Base-by-base conservation (phyloP, 2,888 invertebrate species). In the Herminia tarsipennalis region DNA sequence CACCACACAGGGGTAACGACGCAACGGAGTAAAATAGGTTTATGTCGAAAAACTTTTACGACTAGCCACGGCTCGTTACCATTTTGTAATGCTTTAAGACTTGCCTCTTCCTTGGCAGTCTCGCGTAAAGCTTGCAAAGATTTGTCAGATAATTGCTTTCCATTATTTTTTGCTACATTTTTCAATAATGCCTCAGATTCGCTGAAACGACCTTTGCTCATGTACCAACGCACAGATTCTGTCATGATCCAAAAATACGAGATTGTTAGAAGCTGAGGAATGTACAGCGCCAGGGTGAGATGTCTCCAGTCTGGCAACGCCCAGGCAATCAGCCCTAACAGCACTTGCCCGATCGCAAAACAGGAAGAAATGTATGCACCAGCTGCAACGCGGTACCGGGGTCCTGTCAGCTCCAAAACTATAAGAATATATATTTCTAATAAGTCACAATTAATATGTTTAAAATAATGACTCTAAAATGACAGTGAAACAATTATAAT, bases 351-450 rank as follows among this genome's bases (percentile, higher is more conserved):
- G 2, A 95, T 52, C 0, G 95, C 94, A 71, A 95, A 96, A 66
- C 94, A 94, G 1, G 94, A 93, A 47, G 94, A 94, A 44, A 95
- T 92, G 17, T 94, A 84, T 4, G 95, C 94, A 20, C 96, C 95
- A 2, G 94, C 94, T 5, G 94, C 83, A 0, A 96, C 95, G 22
- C 96, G 92, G 39, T 93, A 93, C 36, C 93, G 93, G 0, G 95
- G 95, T 0, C 95, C 95, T 10, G 96, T 94, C 42, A 96, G 83
- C 76, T 97, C 97, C 76, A 96, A 92, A 27, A 94, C 95, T 95
- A 77, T 2, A 17, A 10, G 18, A 18, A 10, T 20, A 18, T 2
- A 17, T 18, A 14, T 6, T n/a, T 9, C 2, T 16, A 2, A 9
- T 17, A 1, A 30, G 6, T 5, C 65, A 61, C 46, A 35, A 27